Evolutionary conservation across 2,797 vertebrate genomes (phyloP), one percentile per base, ranked within the genome.

Genomic region (Lepidocolaptes lacrymiger): DNA sequence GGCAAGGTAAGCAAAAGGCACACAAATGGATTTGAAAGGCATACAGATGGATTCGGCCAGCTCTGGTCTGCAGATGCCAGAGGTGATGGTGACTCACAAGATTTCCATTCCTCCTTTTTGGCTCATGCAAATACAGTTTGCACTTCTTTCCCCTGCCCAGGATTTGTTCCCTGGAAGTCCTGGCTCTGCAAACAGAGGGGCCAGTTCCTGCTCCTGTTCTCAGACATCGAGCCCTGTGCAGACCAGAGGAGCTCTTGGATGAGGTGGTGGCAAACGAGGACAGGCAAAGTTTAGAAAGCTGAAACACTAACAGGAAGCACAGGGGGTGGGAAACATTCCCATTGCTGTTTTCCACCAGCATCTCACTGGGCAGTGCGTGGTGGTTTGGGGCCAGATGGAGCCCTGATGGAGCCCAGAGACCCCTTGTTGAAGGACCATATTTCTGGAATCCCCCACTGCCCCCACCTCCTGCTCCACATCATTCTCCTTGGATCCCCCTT

Each of bases 341-440:
- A 23, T 27, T 85, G 71, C n/a, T 75, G 20, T 34, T 81, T 39
- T 37, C 36, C 61, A 75, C 30, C 32, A 0, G 0, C 10, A 27
- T n/a, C 79, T 61, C 4, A 0, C 8, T 12, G 61, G 41, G 63
- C 76, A 56, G 49, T 7, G 64, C 67, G 17, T 0, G 0, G 76
- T 37, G 48, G 34, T 41, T 49, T 26, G 10, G 67, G 71, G n/a
- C 48, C 87, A 63, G 63, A 23, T 7, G n/a, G 43, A 67, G 23
- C n/a, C 10, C 12, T 3, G 3, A 6, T 21, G 36, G 51, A 89
- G 36, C 46, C 72, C 39, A 20, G 26, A 64, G 16, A 14, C 0
- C 16, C 51, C 49, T 77, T 2, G 0, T 1, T 21, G 30, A 36
- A 66, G n/a, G 41, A 24, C 6, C 18, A 4, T 2, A 0, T 14